Conservation (phyloP, 1,140 invertebrate genomes). For the Hylaeus volcanicus region DNA sequence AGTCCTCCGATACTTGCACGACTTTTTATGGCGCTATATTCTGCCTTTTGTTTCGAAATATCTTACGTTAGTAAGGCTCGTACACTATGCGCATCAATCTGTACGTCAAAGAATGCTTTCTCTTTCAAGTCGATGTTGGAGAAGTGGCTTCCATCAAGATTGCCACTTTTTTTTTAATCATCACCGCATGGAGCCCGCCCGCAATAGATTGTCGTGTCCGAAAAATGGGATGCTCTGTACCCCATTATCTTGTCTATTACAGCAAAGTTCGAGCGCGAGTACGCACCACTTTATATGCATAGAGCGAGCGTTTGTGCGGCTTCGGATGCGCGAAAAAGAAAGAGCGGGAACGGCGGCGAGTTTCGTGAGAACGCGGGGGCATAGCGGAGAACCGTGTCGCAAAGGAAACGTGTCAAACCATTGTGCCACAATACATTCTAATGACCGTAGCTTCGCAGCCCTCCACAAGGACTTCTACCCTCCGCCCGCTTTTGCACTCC, state of each 20-base stretch:
- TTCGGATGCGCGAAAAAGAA: not conserved
- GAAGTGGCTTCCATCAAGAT: too few relatives aligned
- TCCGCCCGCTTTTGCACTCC: slow-evolving; percentile 9
- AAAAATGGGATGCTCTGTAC: too few relatives aligned
- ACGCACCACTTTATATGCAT: not conserved
- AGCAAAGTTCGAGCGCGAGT: not conserved
- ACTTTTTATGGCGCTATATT: too few relatives aligned
- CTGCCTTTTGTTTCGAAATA: too few relatives aligned
- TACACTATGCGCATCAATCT: too few relatives aligned
- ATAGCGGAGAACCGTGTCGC: not conserved
- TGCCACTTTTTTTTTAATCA: not conserved
- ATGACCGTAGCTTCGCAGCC: slow-evolving; percentile 68
- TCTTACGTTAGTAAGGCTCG: too few relatives aligned
- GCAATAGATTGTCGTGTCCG: not conserved
- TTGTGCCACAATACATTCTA: slow-evolving; percentile 75
- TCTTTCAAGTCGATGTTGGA: too few relatives aligned
- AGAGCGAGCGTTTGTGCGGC: not conserved
- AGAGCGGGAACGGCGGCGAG: not conserved
- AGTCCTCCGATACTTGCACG: too few relatives aligned
- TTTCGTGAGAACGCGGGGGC: not conserved
- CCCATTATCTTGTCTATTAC: not conserved
- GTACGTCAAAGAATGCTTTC: too few relatives aligned
- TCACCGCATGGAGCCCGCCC: not conserved
- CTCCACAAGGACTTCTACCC: slow-evolving; percentile 35
- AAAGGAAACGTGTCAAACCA: slow-evolving; percentile 64